A percentile compares a stretch with the other conserved stretches of the same genome.
phyloP scores from a whole-genome alignment of 2,888 invertebrate species.

The Barypeithes pellucidus region DNA sequence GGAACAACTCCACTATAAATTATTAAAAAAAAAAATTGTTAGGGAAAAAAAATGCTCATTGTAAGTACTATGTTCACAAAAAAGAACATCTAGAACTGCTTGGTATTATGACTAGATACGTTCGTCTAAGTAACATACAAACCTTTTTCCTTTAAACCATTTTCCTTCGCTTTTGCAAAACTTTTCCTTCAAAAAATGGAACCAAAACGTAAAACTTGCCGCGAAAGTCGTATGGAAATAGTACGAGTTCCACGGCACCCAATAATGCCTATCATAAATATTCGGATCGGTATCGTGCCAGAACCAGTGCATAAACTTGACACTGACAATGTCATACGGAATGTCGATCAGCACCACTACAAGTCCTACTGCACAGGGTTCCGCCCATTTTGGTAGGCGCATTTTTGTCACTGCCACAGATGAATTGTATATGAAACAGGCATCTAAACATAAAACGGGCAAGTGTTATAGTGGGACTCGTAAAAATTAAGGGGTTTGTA shows the following conservation, averaged over 20 bases:
- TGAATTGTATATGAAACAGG: conserved; percentile 77
- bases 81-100: too few relatives aligned
- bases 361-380: conserved; percentile 81
- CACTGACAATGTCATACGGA: conserved; percentile 85
- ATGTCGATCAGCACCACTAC: conserved; percentile 82
- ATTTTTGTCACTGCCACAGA: conserved; percentile 75
- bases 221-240: conserved; percentile 87
- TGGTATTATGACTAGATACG: not conserved
- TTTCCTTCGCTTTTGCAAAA: conserved; percentile 73
- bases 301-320: conserved; percentile 87
- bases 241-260: conserved; percentile 89
- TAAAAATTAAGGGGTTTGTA: too few relatives aligned
- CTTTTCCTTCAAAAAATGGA: conserved; percentile 75
- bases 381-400: conserved; percentile 74
- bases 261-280: conserved; percentile 82
- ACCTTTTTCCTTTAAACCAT: conserved; percentile 72
- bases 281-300: conserved; percentile 87
- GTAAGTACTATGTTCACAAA: too few relatives aligned
- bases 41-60: too few relatives aligned
- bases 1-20: too few relatives aligned
- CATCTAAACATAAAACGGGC: conserved; percentile 67
- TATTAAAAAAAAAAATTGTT: too few relatives aligned
- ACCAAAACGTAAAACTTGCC: conserved; percentile 81
- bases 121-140: conserved; percentile 8
- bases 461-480: too few relatives aligned